Conservation (phyloP, 2,797 vertebrate genomes). For the Argya squamiceps region DNA sequence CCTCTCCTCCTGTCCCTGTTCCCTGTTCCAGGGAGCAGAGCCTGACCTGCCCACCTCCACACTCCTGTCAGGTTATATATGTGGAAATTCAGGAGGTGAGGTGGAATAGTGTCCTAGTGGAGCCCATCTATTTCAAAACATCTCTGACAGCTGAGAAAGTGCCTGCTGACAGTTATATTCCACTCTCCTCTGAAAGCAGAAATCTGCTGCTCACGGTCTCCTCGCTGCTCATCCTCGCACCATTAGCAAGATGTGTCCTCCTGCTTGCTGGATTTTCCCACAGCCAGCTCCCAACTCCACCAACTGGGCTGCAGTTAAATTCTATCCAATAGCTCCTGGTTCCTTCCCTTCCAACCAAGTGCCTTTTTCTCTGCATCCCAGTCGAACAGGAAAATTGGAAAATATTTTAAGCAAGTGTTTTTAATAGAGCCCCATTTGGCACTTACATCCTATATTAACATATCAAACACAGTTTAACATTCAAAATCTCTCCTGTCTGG, state of each 20-base stretch:
- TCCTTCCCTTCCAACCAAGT: not conserved
- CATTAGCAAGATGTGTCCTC: not conserved
- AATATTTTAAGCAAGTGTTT: slow-evolving; percentile 33
- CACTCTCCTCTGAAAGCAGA: not conserved
- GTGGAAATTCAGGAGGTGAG: not conserved
- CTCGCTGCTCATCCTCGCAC: not conserved
- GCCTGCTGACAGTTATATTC: not conserved
- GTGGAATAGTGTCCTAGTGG: not conserved
- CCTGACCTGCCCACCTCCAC: not conserved
- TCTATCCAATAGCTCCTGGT: not conserved
- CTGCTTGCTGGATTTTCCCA: not conserved
- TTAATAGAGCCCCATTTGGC: slow-evolving; percentile 46
- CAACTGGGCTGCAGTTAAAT: not conserved
- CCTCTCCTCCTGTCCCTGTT: not conserved
- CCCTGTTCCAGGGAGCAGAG: not conserved
- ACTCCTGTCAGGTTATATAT: not conserved
- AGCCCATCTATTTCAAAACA: not conserved
- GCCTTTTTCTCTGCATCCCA: not conserved
- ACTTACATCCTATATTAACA: slow-evolving; percentile 47
- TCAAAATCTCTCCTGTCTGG: slow-evolving; percentile 54
- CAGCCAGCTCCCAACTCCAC: not conserved
- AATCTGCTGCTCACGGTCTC: not conserved
- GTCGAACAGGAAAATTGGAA: slow-evolving; percentile 23
- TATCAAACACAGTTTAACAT: slow-evolving; percentile 50
- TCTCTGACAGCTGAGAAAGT: not conserved